Conservation (phyloP, 2,797 vertebrate genomes). For the Eulemur coronatus region DNA sequence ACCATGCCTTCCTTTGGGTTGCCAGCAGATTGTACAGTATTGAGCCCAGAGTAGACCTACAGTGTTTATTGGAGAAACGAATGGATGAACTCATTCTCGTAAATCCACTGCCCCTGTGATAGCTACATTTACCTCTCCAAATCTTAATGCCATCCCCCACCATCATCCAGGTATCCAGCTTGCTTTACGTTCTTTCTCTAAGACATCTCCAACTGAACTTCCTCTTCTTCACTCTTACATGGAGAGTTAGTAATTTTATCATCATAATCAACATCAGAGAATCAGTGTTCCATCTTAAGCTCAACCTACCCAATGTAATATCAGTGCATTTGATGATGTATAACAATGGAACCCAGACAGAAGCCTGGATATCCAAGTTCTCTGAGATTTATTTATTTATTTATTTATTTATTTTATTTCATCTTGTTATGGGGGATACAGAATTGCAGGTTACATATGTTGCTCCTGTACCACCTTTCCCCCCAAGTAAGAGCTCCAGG, state of each 20-base stretch:
- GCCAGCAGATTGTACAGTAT: not conserved
- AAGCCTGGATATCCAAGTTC: not conserved
- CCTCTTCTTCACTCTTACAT: not conserved
- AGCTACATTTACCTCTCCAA: not conserved
- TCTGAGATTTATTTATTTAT: not conserved
- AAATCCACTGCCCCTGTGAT: not conserved
- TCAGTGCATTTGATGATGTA: not conserved
- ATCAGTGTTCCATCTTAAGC: not conserved
- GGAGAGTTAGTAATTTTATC: not conserved
- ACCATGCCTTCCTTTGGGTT: not conserved
- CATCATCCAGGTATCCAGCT: not conserved
- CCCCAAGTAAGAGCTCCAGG: too few species aligned
- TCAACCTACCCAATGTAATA: not conserved
- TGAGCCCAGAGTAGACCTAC: not conserved
- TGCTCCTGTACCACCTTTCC: too few species aligned
- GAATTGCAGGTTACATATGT: too few species aligned
- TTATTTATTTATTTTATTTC: too few species aligned
- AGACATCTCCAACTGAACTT: not conserved
- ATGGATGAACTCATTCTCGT: not conserved
- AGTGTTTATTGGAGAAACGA: not conserved
- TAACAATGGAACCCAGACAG: not conserved
- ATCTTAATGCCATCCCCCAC: not conserved
- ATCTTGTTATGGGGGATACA: too few species aligned
- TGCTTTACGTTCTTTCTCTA: not conserved
- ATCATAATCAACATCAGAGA: not conserved